A percentile compares a stretch with the other conserved stretches of the same genome.
phyloP scores from a whole-genome alignment of 1,140 invertebrate species.

The Cherax quadricarinatus region DNA sequence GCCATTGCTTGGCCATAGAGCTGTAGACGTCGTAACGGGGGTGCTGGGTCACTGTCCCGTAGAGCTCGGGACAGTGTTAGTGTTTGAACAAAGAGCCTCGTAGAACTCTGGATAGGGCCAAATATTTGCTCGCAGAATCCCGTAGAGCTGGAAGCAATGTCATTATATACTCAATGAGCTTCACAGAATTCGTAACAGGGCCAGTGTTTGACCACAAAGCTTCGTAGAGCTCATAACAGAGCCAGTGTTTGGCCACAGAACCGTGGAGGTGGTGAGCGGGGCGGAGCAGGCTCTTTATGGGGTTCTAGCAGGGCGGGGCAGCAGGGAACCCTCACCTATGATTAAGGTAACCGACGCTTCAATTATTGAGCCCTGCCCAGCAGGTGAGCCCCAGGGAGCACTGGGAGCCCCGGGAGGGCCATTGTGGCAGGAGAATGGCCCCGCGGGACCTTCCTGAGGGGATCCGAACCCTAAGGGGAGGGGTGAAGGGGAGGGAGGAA shows the following conservation, averaged over 20 bases:
- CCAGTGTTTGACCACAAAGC: background rate
- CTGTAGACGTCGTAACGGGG: too few species aligned
- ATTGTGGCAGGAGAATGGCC: conserved; percentile 25
- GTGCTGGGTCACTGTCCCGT: too few species aligned
- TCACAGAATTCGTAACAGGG: background rate
- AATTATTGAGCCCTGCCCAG: conserved; percentile 52
- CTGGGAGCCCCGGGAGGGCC: background rate
- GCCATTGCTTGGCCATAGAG: too few species aligned
- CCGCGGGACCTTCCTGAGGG: conserved; percentile 1
- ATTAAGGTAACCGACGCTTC: conserved; percentile 55
- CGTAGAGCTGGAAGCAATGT: too few species aligned
- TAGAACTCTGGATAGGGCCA: too few species aligned
- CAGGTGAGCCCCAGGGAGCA: conserved; percentile 27
- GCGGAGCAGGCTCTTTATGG: background rate
- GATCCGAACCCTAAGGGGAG: background rate
- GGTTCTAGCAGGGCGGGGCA: background rate
- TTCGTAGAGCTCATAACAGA: background rate
- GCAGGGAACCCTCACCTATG: conserved; percentile 33
- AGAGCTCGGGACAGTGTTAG: background rate
- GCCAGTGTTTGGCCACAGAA: conserved; percentile 12
- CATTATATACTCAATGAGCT: too few species aligned
- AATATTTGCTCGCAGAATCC: too few species aligned
- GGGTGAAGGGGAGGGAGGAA: background rate
- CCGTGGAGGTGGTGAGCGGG: background rate
- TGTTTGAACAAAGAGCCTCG: too few species aligned